phyloP scores from a whole-genome alignment of 2,888 invertebrate species.

The Homarus gammarus region DNA sequence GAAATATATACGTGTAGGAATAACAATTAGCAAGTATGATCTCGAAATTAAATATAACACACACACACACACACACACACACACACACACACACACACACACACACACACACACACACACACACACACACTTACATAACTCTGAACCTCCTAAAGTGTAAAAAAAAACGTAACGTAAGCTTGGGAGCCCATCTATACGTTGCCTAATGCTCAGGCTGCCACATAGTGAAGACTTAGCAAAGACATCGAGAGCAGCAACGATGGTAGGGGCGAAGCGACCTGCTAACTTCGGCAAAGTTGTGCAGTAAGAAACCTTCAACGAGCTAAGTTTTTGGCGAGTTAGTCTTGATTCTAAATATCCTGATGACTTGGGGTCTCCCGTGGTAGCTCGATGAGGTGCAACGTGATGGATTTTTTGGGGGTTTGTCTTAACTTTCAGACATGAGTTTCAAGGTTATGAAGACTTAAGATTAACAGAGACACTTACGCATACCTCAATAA shows the following conservation, averaged over 20 bases:
- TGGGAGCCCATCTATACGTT: not conserved
- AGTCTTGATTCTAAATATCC: slow-evolving; percentile 42
- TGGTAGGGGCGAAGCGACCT: slow-evolving; percentile 5
- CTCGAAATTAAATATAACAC: not conserved
- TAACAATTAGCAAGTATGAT: too few species aligned
- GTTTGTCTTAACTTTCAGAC: too few species aligned
- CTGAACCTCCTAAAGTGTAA: not conserved
- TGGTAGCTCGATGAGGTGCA: not conserved
- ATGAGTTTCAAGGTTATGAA: too few species aligned
- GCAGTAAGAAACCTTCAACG: slow-evolving; percentile 35
- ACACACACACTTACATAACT: not conserved
- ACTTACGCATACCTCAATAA: too few species aligned
- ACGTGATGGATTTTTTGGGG: not conserved
- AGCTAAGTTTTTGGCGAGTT: slow-evolving; percentile 19
- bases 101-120: slow-evolving; percentile 1
- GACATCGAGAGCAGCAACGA: not conserved
- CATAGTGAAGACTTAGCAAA: not conserved
- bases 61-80: not conserved
- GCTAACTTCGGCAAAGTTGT: slow-evolving; percentile 16
- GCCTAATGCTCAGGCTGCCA: not conserved
- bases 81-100: slow-evolving; percentile 14
- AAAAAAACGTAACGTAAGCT: not conserved
- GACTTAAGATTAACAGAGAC: too few species aligned
- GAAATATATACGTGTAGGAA: too few species aligned
- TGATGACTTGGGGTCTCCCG: slow-evolving; percentile 3